Evolutionary conservation across 2,113 vertebrate species (phyloP), one percentile per base, ranked within the genome.

Genomic region (Plecotus auritus): DNA sequence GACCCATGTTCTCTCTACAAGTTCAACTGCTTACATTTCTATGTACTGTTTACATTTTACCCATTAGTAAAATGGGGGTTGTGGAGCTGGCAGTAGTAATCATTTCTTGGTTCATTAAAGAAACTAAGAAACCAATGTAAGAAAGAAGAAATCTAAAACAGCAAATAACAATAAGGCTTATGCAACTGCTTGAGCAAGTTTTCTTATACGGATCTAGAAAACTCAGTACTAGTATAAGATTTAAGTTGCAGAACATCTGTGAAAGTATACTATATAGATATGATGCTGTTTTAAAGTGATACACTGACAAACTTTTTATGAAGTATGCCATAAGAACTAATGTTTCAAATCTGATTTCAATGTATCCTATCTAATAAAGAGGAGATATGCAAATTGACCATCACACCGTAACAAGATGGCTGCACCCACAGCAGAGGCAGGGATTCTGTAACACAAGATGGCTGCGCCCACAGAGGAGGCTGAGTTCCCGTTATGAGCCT

Each of bases 331-430:
- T 56, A 95, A 94, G 30, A 83, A 90, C 40, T 49, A 85, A 37
- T 64, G 22, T n/a, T 94, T 96, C 77, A 96, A 40, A 91, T 84
- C 26, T 81, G n/a, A 70, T 61, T 67, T 96, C 47, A 91, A 37
- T 45, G 76, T 37, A 51, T 56, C 54, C 54, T 22, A 56, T 56
- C 20, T 56, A 56, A 56, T 56, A 56, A 56, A 56, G 17, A 56
- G 54, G 20, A 7, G 20, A 22, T 56, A 56, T 56, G 54, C 54
- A 56, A 56, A 56, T 56, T 56, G 54, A 56, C 54, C 7, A 8
- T 56, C 54, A 56, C 54, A 56, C 54, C 20, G 8, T 22, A 56
- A 56, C 20, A 56, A 56, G 54, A 56, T 56, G 54, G 54, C 20
- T 56, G 54, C 20, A 22, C 54, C 54, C 7, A 56, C 54, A 56